Conservation (phyloP, 2,797 vertebrate species). For the Lepidocolaptes lacrymiger region DNA sequence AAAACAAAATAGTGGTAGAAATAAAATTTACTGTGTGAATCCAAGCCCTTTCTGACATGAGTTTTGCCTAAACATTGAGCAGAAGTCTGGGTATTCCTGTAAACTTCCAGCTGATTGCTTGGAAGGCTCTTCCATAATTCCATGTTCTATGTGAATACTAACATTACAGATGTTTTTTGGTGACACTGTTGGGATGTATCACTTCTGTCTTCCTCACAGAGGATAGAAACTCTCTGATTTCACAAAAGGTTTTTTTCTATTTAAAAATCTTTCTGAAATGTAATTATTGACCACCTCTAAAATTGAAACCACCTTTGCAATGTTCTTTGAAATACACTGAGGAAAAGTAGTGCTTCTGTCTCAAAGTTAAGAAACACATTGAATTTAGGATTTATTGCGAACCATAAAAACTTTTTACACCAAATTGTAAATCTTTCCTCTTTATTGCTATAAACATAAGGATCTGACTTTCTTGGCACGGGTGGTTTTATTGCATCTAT, state of each 20-base stretch:
- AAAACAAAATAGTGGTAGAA: background rate
- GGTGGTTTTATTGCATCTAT: background rate
- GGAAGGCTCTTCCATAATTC: background rate
- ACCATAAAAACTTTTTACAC: background rate
- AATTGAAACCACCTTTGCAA: background rate
- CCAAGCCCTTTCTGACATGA: background rate
- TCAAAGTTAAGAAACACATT: conserved; percentile 4
- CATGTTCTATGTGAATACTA: background rate
- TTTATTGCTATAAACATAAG: conserved; percentile 14
- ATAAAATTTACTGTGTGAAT: background rate
- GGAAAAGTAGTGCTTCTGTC: background rate
- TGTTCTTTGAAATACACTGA: background rate
- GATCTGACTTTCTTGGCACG: background rate
- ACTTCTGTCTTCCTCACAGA: background rate
- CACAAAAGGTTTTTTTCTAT: background rate
- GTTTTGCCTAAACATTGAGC: background rate
- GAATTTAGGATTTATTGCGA: background rate
- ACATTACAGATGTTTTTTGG: background rate
- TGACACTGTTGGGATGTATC: background rate
- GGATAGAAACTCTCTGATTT: background rate
- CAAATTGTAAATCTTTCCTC: background rate
- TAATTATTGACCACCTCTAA: background rate
- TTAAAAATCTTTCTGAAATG: background rate
- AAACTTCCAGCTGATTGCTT: background rate
- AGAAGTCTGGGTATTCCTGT: background rate